Conservation (phyloP, 2,797 vertebrate species). For the Trachops cirrhosus region DNA sequence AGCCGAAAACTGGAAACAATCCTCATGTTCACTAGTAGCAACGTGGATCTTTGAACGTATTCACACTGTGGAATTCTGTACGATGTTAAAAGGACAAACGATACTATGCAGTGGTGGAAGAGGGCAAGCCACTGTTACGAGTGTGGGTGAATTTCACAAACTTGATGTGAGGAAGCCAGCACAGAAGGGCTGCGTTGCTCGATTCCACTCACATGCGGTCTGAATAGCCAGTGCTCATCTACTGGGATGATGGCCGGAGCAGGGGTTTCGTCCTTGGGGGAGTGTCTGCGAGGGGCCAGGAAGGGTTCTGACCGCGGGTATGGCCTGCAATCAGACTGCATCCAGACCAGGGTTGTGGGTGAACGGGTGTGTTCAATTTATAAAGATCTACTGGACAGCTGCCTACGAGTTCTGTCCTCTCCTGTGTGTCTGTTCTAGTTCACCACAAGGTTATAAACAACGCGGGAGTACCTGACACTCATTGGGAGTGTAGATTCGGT, state of each 20-base stretch:
- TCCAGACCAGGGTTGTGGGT: not conserved
- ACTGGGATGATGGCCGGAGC: not conserved
- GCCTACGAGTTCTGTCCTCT: not conserved
- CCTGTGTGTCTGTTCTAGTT: not conserved
- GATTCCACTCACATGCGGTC: not conserved
- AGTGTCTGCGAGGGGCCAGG: not conserved
- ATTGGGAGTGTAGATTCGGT: not conserved
- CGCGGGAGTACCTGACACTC: not conserved
- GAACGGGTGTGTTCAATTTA: not conserved
- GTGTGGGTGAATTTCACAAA: not conserved
- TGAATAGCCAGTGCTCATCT: not conserved
- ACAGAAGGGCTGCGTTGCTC: not conserved
- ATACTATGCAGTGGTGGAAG: not conserved
- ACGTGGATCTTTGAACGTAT: not conserved
- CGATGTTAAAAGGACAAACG: not conserved
- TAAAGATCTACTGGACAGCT: not conserved
- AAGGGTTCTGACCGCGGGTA: not conserved
- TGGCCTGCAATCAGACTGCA: no score
- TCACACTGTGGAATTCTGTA: not conserved
- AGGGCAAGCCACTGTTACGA: not conserved
- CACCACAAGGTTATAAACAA: not conserved
- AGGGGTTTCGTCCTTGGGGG: not conserved
- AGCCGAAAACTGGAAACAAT: not conserved
- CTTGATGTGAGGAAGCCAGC: not conserved
- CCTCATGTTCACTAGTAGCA: not conserved